Percentiles rank a stretch among this genome's conserved stretches.
These are phyloP conservation scores for Athrips mouffetella DNA, from an alignment of 2,888 invertebrate genomes.

Conservation along the genomic window DNA sequence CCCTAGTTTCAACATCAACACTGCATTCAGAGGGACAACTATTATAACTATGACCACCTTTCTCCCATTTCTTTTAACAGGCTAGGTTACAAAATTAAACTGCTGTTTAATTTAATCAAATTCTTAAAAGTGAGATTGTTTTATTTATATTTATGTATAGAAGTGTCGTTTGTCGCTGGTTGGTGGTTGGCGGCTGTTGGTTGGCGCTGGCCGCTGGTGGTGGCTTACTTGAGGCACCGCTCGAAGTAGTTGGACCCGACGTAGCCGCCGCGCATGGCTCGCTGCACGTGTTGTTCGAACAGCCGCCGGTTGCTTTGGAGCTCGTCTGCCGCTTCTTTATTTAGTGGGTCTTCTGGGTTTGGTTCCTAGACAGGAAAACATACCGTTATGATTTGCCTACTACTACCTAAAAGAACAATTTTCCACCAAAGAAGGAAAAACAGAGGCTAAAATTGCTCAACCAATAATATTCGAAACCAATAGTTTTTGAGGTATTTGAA, in stretches of 20 bases:
- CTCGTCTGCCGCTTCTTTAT: constrained; percentile 98
- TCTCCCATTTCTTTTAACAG: too few relatives aligned
- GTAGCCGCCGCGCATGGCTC: constrained; percentile 97
- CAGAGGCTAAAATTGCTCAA: too few relatives aligned
- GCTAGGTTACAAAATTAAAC: constrained; percentile 14
- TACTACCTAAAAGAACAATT: too few relatives aligned
- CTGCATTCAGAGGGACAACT: too few relatives aligned
- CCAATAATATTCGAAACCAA: too few relatives aligned
- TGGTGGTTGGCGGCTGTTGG: constrained; percentile 39
- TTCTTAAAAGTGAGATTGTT: constrained; percentile 63
- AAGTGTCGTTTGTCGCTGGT: constrained; percentile 26
- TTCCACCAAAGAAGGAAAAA: too few relatives aligned
- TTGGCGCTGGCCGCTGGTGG: too few relatives aligned
- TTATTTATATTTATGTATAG: constrained; percentile 51
- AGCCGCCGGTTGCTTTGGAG: constrained; percentile 94
- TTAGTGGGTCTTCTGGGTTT: constrained; percentile 98
- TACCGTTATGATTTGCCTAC: too few relatives aligned
- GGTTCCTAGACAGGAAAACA: constrained; percentile 84
- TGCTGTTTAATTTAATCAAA: constrained; percentile 31
- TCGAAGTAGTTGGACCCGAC: constrained; percentile 97
- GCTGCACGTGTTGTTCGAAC: constrained; percentile 97
- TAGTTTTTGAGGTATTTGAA: too few relatives aligned
- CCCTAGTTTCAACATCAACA: too few relatives aligned
- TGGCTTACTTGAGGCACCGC: constrained; percentile 93
- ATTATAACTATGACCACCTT: too few relatives aligned